Percentiles rank a stretch among this genome's conserved stretches.
phyloP scores from a whole-genome alignment of 1,140 invertebrate species.

The Caenorhabditis remanei region DNA sequence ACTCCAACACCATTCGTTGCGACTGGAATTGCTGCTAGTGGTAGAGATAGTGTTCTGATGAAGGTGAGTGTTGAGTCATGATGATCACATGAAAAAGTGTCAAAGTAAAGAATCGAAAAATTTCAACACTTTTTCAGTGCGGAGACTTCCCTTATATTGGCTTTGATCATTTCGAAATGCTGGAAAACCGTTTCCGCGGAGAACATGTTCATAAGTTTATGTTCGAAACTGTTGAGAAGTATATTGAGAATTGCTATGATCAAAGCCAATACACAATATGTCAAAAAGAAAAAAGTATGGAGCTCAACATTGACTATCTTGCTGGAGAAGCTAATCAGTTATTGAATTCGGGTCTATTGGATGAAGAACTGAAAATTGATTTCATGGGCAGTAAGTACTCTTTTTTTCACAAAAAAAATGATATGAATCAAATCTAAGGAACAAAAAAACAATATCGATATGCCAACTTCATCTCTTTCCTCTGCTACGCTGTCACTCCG shows the following conservation, averaged over 20 bases:
- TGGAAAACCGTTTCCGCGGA: not conserved
- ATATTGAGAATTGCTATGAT: not conserved
- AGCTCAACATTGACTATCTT: not conserved
- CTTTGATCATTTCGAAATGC: not conserved
- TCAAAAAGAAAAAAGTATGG: no score
- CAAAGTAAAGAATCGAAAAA: not conserved
- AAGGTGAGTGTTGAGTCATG: not conserved
- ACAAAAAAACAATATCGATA: not conserved
- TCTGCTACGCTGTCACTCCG: not conserved
- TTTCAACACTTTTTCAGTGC: conserved; percentile 2
- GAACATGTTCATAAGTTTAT: not conserved
- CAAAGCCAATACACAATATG: no score
- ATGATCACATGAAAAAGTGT: no score
- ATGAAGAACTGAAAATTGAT: not conserved
- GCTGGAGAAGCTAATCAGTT: not conserved
- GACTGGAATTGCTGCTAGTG: not conserved
- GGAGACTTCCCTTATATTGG: not conserved
- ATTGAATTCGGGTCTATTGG: not conserved
- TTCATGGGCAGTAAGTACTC: not conserved
- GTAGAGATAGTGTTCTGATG: not conserved
- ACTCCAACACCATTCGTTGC: not conserved
- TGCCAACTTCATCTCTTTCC: conserved; percentile 1
- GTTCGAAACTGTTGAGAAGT: conserved; percentile 14
- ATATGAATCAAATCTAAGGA: not conserved
- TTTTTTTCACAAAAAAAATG: not conserved